A percentile compares a stretch with the other conserved stretches of the same genome.
These are phyloP conservation scores for Mamestra brassicae DNA, from an alignment of 2,888 invertebrate genomes.

Conservation along the genomic window DNA sequence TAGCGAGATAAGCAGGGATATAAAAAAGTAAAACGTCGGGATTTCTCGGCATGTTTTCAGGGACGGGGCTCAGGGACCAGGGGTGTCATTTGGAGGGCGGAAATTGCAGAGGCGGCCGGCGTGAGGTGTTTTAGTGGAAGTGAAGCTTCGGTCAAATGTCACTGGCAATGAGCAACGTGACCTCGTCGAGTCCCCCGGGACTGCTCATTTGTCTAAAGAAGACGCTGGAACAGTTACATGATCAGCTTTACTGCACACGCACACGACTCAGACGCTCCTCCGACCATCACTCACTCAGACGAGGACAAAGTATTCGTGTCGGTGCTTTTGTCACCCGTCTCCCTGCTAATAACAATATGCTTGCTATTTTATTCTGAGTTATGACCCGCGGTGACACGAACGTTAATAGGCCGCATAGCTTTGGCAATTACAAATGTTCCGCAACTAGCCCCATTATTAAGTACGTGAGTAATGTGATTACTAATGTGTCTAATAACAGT, in stretches of 20 bases:
- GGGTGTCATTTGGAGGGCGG: slow-evolving; percentile 82
- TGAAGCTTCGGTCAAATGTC: slow-evolving; percentile 81
- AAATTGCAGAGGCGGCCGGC: slow-evolving; percentile 79
- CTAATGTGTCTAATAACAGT: slow-evolving; percentile 53
- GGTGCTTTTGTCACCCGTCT: slow-evolving; percentile 64
- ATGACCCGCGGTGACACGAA: slow-evolving; percentile 31
- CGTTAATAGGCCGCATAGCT: slow-evolving; percentile 51
- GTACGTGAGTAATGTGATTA: slow-evolving; percentile 53
- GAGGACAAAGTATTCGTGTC: slow-evolving; percentile 66
- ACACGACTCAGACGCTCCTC: slow-evolving; percentile 63
- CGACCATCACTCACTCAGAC: slow-evolving; percentile 69
- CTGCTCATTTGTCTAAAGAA: slow-evolving; percentile 77
- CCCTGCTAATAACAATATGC: slow-evolving; percentile 61
- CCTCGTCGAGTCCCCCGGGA: slow-evolving; percentile 70
- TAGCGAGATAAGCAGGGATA: slow-evolving; percentile 77
- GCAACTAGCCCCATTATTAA: slow-evolving; percentile 58
- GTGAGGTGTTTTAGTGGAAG: slow-evolving; percentile 78
- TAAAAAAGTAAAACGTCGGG: slow-evolving; percentile 81
- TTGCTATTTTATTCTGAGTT: slow-evolving; percentile 57
- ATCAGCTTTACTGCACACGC: slow-evolving; percentile 72
- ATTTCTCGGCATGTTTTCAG: slow-evolving; percentile 78
- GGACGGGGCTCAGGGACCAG: slow-evolving; percentile 73
- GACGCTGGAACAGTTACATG: slow-evolving; percentile 67
- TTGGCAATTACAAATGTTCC: slow-evolving; percentile 54
- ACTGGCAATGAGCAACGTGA: slow-evolving; percentile 79